Conservation (phyloP, 2,797 vertebrate genomes). For the Phyllotis vaccarum region DNA sequence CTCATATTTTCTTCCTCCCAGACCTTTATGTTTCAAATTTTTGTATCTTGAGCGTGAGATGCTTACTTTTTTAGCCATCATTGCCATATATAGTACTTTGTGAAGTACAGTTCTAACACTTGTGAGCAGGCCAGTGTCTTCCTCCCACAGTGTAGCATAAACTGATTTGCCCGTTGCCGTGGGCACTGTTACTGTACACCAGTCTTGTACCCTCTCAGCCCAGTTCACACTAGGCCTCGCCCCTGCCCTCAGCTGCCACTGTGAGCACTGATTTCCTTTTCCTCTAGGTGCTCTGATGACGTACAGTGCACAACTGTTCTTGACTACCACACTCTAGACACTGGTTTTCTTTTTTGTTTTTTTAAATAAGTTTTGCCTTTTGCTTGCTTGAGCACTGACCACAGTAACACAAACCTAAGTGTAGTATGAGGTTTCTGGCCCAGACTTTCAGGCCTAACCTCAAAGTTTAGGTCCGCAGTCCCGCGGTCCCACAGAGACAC, state of each 20-base stretch:
- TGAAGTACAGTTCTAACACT: not conserved
- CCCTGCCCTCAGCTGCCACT: not conserved
- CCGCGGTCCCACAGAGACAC: too few relatives aligned
- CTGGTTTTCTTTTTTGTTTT: too few relatives aligned
- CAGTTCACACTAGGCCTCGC: not conserved
- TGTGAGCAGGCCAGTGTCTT: not conserved
- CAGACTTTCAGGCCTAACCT: too few relatives aligned
- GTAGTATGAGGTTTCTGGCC: too few relatives aligned
- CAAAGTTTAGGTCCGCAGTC: too few relatives aligned
- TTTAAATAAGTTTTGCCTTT: not conserved
- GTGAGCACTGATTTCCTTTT: not conserved
- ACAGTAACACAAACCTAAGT: not conserved
- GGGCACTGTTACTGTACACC: not conserved
- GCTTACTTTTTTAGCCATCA: conserved; percentile 34
- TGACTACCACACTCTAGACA: not conserved
- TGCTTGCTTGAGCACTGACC: not conserved
- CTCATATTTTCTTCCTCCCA: not conserved
- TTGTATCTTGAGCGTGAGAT: not conserved
- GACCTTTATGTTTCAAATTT: not conserved
- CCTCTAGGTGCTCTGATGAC: not conserved
- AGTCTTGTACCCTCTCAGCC: not conserved
- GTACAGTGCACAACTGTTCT: not conserved
- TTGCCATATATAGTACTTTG: conserved; percentile 17
- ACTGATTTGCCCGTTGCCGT: not conserved
- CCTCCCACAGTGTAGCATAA: not conserved